Evolutionary conservation across 2,113 vertebrate species (phyloP), one percentile per base, ranked within the genome.

Genomic region (Perognathus longimembris): DNA sequence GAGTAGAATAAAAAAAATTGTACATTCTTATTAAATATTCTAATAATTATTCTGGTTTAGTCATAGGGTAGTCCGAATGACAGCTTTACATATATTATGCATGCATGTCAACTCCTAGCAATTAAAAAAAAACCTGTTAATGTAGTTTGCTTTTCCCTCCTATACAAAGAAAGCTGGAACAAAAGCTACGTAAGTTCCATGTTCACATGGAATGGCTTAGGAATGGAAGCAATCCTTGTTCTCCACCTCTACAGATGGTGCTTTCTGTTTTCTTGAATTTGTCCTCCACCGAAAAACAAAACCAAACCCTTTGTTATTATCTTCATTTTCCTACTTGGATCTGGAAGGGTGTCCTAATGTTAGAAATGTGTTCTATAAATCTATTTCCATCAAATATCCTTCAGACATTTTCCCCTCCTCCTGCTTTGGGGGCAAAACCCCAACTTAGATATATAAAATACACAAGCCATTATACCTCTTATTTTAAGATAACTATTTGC

Each of bases 181-280:
- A n/a, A n/a, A n/a, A n/a, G n/a, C n/a, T n/a, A n/a, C n/a, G n/a
- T 34, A 69, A 75, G 73, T 85, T 90, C 67, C 11, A 64, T 90
- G 69, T 89, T 90, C 94, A 86, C 90, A 61, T 86, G 63, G 45
- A 86, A 34, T 69, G 17, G 84, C 76, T 94, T 79, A 80, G 76
- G 54, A 38, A 26, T 80, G 34, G 32, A 86, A 64, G 34, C 42
- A 90, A 90, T 40, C 22, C 24, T 85, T 36, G 34, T 3, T 11
- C 66, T 38, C 86, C 57, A 26, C 4, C 59, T 38, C 63, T 76
- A 7, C 15, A n/a, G 4, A 76, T n/a, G 82, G 64, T 57, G 40
- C 28, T 80, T 92, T 88, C 63, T 84, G 34, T 86, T 64, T 83
- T 81, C 34, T 80, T 88, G 75, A 92, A 90, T 92, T 79, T 90